These are phyloP conservation scores for Drosophila kanekoi DNA, from an alignment of 2,888 invertebrate genomes.

Conservation along the genomic window DNA sequence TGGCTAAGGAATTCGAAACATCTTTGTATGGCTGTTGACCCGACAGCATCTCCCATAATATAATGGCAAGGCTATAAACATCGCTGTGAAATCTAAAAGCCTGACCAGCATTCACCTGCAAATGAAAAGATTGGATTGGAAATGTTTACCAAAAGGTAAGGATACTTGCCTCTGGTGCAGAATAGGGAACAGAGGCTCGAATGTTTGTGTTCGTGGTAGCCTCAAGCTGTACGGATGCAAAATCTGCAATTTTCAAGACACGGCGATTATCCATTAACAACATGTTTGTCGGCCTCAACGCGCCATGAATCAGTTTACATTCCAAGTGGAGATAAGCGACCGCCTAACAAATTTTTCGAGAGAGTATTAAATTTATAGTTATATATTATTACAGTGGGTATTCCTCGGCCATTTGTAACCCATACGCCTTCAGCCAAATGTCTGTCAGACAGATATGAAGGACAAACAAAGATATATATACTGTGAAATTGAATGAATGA, in stretches of 20 bases:
- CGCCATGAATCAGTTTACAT: slow-evolving; percentile 32
- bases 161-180: slow-evolving; percentile 42
- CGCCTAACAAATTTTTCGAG: slow-evolving; percentile 10
- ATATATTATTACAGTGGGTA: too few species aligned
- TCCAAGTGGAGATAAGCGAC: slow-evolving; percentile 32
- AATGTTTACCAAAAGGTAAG: too few species aligned
- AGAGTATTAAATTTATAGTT: too few species aligned
- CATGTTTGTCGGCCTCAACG: slow-evolving; percentile 41
- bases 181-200: slow-evolving; percentile 27
- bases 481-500: too few species aligned
- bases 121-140: background rate
- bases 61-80: slow-evolving; percentile 30
- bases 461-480: too few species aligned
- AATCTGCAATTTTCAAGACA: slow-evolving; percentile 40
- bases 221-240: slow-evolving; percentile 24
- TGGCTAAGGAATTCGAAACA: accelerated
- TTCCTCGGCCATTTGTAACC: too few species aligned
- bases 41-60: slow-evolving; percentile 39
- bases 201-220: slow-evolving; percentile 6
- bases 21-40: slow-evolving; percentile 7
- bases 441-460: too few species aligned
- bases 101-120: background rate
- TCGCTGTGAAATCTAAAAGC: background rate
- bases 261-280: slow-evolving; percentile 5
- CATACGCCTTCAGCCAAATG: too few species aligned